A percentile compares a stretch with the other conserved stretches of the same genome.
These are phyloP conservation scores for Mobula hypostoma DNA, from an alignment of 2,113 vertebrate genomes.

Conservation along the genomic window DNA sequence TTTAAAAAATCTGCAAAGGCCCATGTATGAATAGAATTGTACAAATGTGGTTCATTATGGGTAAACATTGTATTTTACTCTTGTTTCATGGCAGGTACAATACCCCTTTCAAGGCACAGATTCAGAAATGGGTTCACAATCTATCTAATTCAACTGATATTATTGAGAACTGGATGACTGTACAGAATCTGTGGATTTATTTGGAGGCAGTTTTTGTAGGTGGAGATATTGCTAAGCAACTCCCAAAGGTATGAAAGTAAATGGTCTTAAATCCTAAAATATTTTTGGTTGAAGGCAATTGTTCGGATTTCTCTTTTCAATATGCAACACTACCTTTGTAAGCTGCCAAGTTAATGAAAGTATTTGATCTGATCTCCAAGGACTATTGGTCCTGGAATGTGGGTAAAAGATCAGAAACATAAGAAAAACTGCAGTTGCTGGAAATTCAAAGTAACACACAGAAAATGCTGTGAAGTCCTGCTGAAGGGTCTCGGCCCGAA, in stretches of 20 bases:
- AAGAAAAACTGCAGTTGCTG: too few relatives aligned
- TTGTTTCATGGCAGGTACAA: slow-evolving; percentile 69
- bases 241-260: slow-evolving; percentile 74
- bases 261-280: not conserved
- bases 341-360: not conserved
- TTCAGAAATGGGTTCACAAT: slow-evolving; percentile 91
- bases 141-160: slow-evolving; percentile 85
- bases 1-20: not conserved
- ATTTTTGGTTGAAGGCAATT: not conserved
- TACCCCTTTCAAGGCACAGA: slow-evolving; percentile 83
- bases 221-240: slow-evolving; percentile 90
- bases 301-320: not conserved
- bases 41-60: not conserved
- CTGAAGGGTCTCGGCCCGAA: too few relatives aligned
- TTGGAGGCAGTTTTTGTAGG: slow-evolving; percentile 93
- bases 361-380: not conserved
- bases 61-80: not conserved
- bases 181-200: slow-evolving; percentile 96
- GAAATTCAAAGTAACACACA: too few relatives aligned
- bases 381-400: not conserved
- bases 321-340: not conserved
- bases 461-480: too few relatives aligned
- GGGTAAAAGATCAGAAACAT: too few relatives aligned
- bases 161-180: slow-evolving; percentile 91
- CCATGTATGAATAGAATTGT: not conserved